These are phyloP conservation scores for Chelmon rostratus DNA, from an alignment of 2,797 vertebrate genomes.

Conservation along the genomic window DNA sequence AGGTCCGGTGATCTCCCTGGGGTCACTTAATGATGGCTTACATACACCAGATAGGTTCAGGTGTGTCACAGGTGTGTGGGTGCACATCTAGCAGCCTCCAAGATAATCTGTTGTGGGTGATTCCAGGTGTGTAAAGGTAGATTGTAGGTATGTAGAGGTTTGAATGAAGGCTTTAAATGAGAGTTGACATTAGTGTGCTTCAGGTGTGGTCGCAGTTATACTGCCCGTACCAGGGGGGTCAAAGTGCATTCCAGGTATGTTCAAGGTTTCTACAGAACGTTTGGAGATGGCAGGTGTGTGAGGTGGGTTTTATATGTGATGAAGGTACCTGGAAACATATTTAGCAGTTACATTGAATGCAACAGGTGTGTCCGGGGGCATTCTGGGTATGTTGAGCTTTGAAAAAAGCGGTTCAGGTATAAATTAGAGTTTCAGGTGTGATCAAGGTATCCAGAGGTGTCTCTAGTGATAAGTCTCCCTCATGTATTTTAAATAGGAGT, in stretches of 20 bases:
- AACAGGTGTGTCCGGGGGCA: neutral
- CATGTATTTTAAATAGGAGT: too few relatives aligned
- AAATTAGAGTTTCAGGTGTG: too few relatives aligned
- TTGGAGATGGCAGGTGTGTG: neutral
- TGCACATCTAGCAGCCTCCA: too few relatives aligned
- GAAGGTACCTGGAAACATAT: neutral
- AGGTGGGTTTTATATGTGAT: neutral
- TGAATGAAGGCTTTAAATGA: neutral
- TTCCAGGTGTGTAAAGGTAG: neutral
- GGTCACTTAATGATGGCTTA: conserved; percentile 3
- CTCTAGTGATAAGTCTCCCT: too few relatives aligned
- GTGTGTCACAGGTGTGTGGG: neutral
- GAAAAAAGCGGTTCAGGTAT: too few relatives aligned
- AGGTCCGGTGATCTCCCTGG: conserved; percentile 5
- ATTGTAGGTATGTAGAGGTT: neutral
- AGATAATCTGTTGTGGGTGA: too few relatives aligned
- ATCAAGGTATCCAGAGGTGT: too few relatives aligned
- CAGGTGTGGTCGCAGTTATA: neutral
- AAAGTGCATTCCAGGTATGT: neutral
- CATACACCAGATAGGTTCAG: neutral
- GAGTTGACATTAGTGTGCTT: neutral
- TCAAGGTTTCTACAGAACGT: too few relatives aligned
- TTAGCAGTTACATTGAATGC: neutral
- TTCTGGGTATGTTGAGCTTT: neutral
- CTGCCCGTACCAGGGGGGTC: neutral